Evolutionary conservation across 1,140 invertebrate species (phyloP).

Genomic region (Anadara kagoshimensis): DNA sequence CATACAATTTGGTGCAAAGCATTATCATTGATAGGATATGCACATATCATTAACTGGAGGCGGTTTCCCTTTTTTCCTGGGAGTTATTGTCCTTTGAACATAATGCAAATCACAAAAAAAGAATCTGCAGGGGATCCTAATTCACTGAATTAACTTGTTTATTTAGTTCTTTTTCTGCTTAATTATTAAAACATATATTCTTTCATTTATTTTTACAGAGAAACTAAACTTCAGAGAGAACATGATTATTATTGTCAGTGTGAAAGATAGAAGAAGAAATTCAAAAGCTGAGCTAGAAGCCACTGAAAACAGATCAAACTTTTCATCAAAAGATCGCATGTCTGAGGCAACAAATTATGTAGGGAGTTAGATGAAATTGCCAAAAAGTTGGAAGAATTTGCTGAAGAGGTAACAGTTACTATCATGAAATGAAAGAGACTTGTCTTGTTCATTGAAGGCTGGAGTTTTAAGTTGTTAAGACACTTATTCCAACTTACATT

Average conservation of each 20-base stretch:
- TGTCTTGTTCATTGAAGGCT: too few relatives aligned
- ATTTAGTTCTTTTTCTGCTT: too few relatives aligned
- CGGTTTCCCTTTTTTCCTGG: too few relatives aligned
- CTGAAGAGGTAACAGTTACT: slow-evolving; percentile 58
- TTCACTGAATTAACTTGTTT: too few relatives aligned
- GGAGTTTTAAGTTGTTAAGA: neutral
- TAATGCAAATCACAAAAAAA: too few relatives aligned
- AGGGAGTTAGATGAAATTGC: slow-evolving; percentile 64
- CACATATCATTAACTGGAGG: too few relatives aligned
- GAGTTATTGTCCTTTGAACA: too few relatives aligned
- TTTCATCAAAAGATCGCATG: slow-evolving; percentile 68
- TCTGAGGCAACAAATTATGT: slow-evolving; percentile 69
- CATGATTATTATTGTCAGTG: slow-evolving; percentile 65
- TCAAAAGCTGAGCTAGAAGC: slow-evolving; percentile 58
- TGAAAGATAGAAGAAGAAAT: slow-evolving; percentile 65
- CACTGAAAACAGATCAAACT: slow-evolving; percentile 62
- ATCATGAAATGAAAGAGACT: too few relatives aligned
- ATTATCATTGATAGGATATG: too few relatives aligned
- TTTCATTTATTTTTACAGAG: slow-evolving; percentile 50
- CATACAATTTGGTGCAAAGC: too few relatives aligned
- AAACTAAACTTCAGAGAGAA: slow-evolving; percentile 69
- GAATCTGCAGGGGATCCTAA: too few relatives aligned
- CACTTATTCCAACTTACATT: neutral
- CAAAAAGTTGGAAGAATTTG: slow-evolving; percentile 65
- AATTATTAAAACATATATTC: too few relatives aligned